Evolutionary conservation across 2,797 vertebrate genomes (phyloP).

Genomic region (Poecilia wingei): DNA sequence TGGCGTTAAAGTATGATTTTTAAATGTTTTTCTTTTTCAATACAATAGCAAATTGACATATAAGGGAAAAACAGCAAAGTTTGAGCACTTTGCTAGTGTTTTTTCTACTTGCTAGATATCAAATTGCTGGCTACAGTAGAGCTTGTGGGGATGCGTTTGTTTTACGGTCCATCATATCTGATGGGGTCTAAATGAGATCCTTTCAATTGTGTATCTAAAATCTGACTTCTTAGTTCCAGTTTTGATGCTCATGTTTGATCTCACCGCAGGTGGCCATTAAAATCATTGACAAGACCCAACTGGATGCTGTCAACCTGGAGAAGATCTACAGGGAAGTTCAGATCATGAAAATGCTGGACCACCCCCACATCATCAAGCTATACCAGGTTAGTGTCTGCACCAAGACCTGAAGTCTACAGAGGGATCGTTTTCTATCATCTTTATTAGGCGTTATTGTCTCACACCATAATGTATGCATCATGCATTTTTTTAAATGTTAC

Average conservation of each 20-base stretch:
- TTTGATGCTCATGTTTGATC: slow-evolving; percentile 23
- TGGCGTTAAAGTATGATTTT: slow-evolving; percentile 23
- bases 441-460: not conserved
- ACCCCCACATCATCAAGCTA: slow-evolving; percentile 97
- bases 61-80: not conserved
- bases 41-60: not conserved
- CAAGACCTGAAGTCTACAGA: not conserved
- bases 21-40: slow-evolving; percentile 18
- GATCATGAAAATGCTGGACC: slow-evolving; percentile 99
- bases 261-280: slow-evolving; percentile 94
- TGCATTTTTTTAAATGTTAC: not conserved
- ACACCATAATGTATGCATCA: not conserved
- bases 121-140: slow-evolving; percentile 17
- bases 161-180: slow-evolving; percentile 15
- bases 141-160: not conserved
- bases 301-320: slow-evolving; percentile 96
- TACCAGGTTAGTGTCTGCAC: slow-evolving; percentile 87
- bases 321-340: slow-evolving; percentile 98
- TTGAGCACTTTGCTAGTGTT: slow-evolving; percentile 8
- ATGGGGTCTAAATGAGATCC: slow-evolving; percentile 14
- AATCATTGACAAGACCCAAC: slow-evolving; percentile 98
- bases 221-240: slow-evolving; percentile 25
- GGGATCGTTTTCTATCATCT: not conserved
- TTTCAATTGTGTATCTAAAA: slow-evolving; percentile 18
- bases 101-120: slow-evolving; percentile 25